These are phyloP conservation scores for Drosophila micromelanica DNA, from an alignment of 1,140 invertebrate genomes.

Conservation along the genomic window DNA sequence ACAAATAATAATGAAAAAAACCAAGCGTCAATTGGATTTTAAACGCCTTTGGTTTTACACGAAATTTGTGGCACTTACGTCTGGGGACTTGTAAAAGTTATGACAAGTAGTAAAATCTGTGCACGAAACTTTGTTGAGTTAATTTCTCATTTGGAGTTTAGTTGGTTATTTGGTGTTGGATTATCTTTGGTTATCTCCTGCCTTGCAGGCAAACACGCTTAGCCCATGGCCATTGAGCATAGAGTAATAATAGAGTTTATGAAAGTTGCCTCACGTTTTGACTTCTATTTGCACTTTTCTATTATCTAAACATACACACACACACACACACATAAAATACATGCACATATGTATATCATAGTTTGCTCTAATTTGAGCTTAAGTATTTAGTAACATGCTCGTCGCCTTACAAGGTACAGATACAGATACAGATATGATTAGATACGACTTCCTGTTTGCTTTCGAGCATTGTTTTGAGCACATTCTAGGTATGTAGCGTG, in stretches of 20 bases:
- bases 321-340: constrained; percentile 24
- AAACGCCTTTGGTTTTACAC: neutral
- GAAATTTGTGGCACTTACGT: neutral
- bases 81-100: constrained; percentile 1
- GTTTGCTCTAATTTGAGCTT: constrained; percentile 78
- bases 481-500: constrained; percentile 52
- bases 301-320: constrained; percentile 52
- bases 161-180: constrained; percentile 15
- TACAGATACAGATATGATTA: constrained; percentile 63
- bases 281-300: constrained; percentile 73
- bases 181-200: constrained; percentile 17
- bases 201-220: constrained; percentile 20
- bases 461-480: constrained; percentile 23
- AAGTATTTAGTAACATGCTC: constrained; percentile 76
- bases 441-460: constrained; percentile 73
- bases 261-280: constrained; percentile 53
- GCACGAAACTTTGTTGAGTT: constrained; percentile 16
- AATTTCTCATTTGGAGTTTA: constrained; percentile 7
- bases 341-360: constrained; percentile 46
- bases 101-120: constrained; percentile 13
- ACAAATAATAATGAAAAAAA: neutral
- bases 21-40: no score
- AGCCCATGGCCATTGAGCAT: neutral
- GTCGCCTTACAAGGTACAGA: constrained; percentile 47
- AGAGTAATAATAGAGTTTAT: constrained; percentile 12